phyloP scores from a whole-genome alignment of 37 sponge, comb jelly and placozoan species.

The Oopsacas minuta region DNA sequence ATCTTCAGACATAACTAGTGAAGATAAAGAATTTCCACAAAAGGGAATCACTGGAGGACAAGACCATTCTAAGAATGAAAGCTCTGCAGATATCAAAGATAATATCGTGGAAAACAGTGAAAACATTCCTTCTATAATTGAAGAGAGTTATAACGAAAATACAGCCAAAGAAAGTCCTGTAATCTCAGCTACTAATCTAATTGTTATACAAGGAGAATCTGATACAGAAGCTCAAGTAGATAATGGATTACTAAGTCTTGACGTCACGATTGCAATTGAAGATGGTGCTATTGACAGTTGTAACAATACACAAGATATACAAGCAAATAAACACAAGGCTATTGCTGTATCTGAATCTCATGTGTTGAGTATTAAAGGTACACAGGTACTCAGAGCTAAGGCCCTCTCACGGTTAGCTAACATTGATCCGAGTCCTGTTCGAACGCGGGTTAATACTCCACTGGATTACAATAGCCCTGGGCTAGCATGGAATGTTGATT shows the following conservation, averaged over 20 bases:
- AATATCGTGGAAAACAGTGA: not conserved
- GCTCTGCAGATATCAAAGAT: not conserved
- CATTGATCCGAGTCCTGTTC: not conserved
- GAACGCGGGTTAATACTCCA: not conserved
- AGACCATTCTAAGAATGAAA: not conserved
- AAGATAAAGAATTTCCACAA: too few relatives aligned
- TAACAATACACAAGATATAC: not conserved
- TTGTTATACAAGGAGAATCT: not conserved
- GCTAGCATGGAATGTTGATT: not conserved
- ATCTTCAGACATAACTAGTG: too few relatives aligned
- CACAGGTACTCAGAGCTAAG: not conserved
- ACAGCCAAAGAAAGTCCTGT: not conserved
- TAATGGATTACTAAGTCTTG: not conserved
- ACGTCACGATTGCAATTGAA: not conserved
- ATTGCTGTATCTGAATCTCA: not conserved
- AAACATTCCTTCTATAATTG: too few relatives aligned
- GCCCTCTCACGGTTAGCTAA: constrained; percentile 6
- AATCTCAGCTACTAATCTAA: not conserved
- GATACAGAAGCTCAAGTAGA: not conserved
- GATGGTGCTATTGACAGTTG: not conserved
- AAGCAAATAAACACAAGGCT: not conserved
- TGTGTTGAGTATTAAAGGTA: not conserved
- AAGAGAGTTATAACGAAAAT: not conserved
- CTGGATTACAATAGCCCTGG: not conserved
- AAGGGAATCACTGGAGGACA: not conserved